Percentiles rank a stretch among this genome's conserved stretches.
Conservation (phyloP, 2,888 invertebrate species). For the Tenthredo scrophulariae region DNA sequence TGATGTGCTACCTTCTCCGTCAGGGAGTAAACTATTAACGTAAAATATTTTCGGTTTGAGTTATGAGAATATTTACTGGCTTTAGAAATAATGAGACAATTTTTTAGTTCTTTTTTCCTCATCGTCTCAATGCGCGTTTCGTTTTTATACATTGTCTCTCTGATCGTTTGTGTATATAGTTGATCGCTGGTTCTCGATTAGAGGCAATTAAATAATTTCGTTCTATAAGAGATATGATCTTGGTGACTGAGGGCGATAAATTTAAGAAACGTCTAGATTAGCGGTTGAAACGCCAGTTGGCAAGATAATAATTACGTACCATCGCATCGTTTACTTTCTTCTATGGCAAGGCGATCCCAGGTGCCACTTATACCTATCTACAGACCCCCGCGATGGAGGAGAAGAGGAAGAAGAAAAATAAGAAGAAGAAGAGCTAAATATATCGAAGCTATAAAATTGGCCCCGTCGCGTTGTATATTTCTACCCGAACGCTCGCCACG, state of each 20-base stretch:
- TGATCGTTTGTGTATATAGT: neutral
- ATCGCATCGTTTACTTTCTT: constrained; percentile 26
- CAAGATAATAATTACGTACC: constrained; percentile 35
- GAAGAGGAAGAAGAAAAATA: neutral
- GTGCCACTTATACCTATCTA: constrained; percentile 14
- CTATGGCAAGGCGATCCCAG: neutral
- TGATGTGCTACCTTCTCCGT: neutral
- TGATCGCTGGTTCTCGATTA: neutral
- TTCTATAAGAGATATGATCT: constrained; percentile 21
- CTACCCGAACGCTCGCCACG: constrained; percentile 8
- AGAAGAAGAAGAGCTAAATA: constrained; percentile 28
- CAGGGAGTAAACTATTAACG: neutral
- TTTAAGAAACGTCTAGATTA: constrained; percentile 17
- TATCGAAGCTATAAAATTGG: constrained; percentile 40
- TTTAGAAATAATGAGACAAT: neutral
- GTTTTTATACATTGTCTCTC: neutral
- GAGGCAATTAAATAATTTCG: constrained; percentile 32
- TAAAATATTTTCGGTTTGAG: neutral
- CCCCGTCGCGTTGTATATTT: constrained; percentile 22
- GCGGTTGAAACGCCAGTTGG: neutral
- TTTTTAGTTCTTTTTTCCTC: neutral
- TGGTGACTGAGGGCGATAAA: neutral
- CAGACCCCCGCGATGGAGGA: neutral
- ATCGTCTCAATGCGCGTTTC: neutral
- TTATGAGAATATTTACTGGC: neutral